Base-by-base conservation (phyloP, 2,888 invertebrate genomes). In the Meiosimyza platycephala region DNA sequence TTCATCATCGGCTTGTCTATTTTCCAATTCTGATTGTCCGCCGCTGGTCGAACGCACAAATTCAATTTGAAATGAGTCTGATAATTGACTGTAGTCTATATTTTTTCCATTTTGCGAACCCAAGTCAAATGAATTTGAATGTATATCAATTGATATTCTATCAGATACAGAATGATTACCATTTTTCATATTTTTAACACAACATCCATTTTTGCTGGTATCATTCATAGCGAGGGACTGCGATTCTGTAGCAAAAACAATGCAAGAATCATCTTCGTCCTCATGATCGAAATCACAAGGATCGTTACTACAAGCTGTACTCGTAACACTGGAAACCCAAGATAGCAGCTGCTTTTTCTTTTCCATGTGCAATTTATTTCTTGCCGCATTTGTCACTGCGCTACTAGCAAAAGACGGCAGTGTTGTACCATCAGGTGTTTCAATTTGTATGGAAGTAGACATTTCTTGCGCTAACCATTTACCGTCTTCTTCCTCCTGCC, bases 401-500 rank as follows among this genome's bases (percentile, higher is more conserved):
- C 54, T 57, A 2, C 79, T 79, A 13, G 77, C 73, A 50, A 80
- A 60, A 1, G 83, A 79, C 1, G 85, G 83, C 40, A 83, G 28
- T 16, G 83, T 83, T 33, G 82, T 83, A 15, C 81, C 82, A 75
- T 85, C 85, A 1, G 86, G 85, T 4, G 87, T 87, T 74, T 88
- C 87, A 50, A 86, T 87, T 75, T 86, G 86, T 74, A 87, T 87
- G 1, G 88, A 87, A 18, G 86, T 86, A 0, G 85, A 0, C 73
- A 84, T 74, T 72, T 86, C 85, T 11, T 80, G 80, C 1, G 82
- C 82, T 66, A 87, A 71, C 77, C 84, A 81, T 71, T 90, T 85
- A 33, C 89, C 89, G 87, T 97, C 97, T 62, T 92, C 91, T 47
- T 91, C 89, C 80, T 95, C 93, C 85, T 96, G 94, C 96, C 97